Evolutionary conservation across 2,888 invertebrate species (phyloP).

Genomic region (Drosophila parthenogenetica): DNA sequence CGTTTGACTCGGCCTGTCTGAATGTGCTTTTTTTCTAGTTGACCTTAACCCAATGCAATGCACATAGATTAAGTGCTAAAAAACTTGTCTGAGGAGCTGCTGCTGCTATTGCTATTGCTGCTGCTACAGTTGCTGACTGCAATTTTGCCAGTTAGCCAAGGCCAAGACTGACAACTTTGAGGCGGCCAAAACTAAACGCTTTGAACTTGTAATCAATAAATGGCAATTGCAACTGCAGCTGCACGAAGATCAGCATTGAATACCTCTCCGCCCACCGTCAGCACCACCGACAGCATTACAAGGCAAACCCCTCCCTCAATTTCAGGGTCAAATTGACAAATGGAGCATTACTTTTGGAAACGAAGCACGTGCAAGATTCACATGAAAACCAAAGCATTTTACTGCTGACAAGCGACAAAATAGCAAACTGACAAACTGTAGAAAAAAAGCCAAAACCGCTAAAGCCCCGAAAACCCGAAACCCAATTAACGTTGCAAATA

Average conservation of each 20-base stretch:
- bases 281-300: background rate
- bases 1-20: slow-evolving; percentile 53
- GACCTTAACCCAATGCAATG: slow-evolving; percentile 83
- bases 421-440: slow-evolving; percentile 38
- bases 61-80: slow-evolving; percentile 72
- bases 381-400: slow-evolving; percentile 47
- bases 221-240: slow-evolving; percentile 69
- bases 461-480: slow-evolving; percentile 56
- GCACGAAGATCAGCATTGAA: slow-evolving; percentile 53
- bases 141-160: slow-evolving; percentile 74
- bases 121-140: slow-evolving; percentile 47
- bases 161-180: slow-evolving; percentile 70
- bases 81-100: slow-evolving; percentile 64
- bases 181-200: slow-evolving; percentile 74
- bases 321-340: slow-evolving; percentile 50
- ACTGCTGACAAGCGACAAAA: slow-evolving; percentile 26
- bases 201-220: slow-evolving; percentile 76
- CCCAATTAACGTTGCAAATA: slow-evolving; percentile 78
- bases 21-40: slow-evolving; percentile 69
- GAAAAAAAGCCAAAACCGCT: slow-evolving; percentile 21
- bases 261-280: background rate
- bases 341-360: slow-evolving; percentile 29
- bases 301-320: slow-evolving; percentile 4
- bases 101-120: slow-evolving; percentile 7
- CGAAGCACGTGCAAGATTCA: slow-evolving; percentile 52